A percentile compares a stretch with the other conserved stretches of the same genome.
phyloP scores from a whole-genome alignment of 92 coral and sea anemone genomes.

The Porites lobata region DNA sequence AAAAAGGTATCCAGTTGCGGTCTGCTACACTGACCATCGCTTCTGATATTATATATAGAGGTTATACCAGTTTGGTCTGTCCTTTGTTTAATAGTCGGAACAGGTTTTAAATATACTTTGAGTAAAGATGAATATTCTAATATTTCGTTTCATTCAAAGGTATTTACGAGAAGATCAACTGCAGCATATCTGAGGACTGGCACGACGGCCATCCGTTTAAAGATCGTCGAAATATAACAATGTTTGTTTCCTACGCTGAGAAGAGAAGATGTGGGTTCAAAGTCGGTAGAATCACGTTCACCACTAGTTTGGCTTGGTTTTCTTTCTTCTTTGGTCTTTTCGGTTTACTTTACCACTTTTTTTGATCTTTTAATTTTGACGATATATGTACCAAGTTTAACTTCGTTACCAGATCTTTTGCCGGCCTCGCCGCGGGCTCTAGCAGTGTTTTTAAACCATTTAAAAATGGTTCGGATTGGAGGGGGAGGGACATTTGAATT shows the following conservation, averaged over 20 bases:
- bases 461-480: no score
- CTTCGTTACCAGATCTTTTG: no score
- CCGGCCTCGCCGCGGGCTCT: no score
- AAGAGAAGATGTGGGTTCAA: constrained; percentile 81
- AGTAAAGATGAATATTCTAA: neutral
- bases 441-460: no score
- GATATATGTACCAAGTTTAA: no score
- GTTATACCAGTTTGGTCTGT: no score
- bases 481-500: no score
- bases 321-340: constrained; percentile 76
- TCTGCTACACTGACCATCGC: no score
- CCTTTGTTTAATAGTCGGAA: neutral
- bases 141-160: constrained; percentile 25
- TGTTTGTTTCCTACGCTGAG: constrained; percentile 75
- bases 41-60: no score
- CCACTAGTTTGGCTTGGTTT: constrained; percentile 79
- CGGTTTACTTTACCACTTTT: constrained; percentile 31
- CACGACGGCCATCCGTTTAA: constrained; percentile 65
- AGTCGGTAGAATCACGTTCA: constrained; percentile 83
- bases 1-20: no score
- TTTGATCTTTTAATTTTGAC: neutral
- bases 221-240: constrained; percentile 59
- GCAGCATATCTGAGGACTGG: constrained; percentile 70
- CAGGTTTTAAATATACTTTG: neutral
- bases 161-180: constrained; percentile 68